Evolutionary conservation across 1,140 invertebrate genomes (phyloP), one percentile per base, ranked within the genome.

Genomic region (Hirudo medicinalis): DNA sequence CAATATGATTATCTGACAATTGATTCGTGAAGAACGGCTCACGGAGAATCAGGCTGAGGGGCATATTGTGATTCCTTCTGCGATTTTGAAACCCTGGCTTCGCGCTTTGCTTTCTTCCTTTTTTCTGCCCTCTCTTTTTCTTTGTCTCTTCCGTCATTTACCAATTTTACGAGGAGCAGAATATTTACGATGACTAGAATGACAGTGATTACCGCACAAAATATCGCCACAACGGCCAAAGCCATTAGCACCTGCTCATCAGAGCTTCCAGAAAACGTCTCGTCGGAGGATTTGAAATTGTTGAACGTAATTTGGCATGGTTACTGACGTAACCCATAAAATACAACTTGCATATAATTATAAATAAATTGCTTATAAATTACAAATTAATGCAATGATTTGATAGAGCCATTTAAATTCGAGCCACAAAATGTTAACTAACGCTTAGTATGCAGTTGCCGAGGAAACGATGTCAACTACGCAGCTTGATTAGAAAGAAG

Each of bases 51-150:
- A 17, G 43, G 15, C 43, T 49, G 43, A 49, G 11, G 43, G 43
- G 1, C 43, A 9, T 49, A 49, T 63, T 63, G 57, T 6, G 22
- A 63, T 32, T 63, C 57, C 29, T 32, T 63, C 29, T 32, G 22
- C 19, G 29, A 32, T 19, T 63, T 63, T 63, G 22, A 22, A 25
- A 25, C 29, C 20, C 19, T 63, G 11, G 57, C 57, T 32, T 63
- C 57, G 8, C 11, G 57, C 29, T 63, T 63, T 25, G 57, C 57
- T 63, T 63, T 63, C 15, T 22, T 63, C 57, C 19, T 63, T 32
- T 63, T 63, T 32, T 63, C 57, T 32, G 29, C 19, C 29, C 57
- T 63, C 17, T 63, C 57, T 63, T 63, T 63, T 63, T 63, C 57
- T 32, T 63, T 63, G 22, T 22, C 11, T 63, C 20, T 63, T 19